Base-by-base conservation (phyloP, 2,888 invertebrate species). In the Podabrus alpinus region DNA sequence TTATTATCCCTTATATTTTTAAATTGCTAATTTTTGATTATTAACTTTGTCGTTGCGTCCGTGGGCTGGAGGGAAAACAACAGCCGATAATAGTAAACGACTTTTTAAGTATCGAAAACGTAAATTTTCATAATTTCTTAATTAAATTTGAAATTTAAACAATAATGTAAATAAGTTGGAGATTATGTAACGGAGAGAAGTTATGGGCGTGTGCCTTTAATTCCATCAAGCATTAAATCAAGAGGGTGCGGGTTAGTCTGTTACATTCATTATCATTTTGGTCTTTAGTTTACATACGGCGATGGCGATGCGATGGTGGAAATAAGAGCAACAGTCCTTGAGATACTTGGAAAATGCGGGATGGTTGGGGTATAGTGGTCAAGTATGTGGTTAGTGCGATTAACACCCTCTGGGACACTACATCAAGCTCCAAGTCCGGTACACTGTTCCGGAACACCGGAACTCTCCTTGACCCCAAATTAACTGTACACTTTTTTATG, bases 361-460 rank as follows among this genome's bases (percentile, higher is more conserved):
- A 29, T 67, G 73, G 68, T 29, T 68, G 45, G 66, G 71, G 66
- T 62, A 66, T 71, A 71, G 72, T 68, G 77, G 77, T 77, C 72
- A 74, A 77, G 77, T 74, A 70, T 76, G 74, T 68, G 77, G 77
- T 77, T 70, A 69, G 68, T 71, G 64, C 77, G 69, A 77, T 77
- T 74, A 77, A 77, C 76, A 74, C 71, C 73, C 76, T 77, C 66
- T 66, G 71, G 74, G 68, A 69, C 72, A 72, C 68, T 77, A 66
- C 71, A 71, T 71, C 75, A 71, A 71, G 71, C 68, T 75, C 59
- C 29, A 72, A 72, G 72, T 75, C 72, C 72, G 62, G 72, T 68
- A 68, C 72, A 68, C 19, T 67, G 72, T 29, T 68, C 68, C 62
- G 67, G 67, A 71, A 71, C 68, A 64, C 72, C 72, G 68, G 68